phyloP scores from a whole-genome alignment of 2,113 vertebrate genomes.

The Kryptolebias marmoratus region DNA sequence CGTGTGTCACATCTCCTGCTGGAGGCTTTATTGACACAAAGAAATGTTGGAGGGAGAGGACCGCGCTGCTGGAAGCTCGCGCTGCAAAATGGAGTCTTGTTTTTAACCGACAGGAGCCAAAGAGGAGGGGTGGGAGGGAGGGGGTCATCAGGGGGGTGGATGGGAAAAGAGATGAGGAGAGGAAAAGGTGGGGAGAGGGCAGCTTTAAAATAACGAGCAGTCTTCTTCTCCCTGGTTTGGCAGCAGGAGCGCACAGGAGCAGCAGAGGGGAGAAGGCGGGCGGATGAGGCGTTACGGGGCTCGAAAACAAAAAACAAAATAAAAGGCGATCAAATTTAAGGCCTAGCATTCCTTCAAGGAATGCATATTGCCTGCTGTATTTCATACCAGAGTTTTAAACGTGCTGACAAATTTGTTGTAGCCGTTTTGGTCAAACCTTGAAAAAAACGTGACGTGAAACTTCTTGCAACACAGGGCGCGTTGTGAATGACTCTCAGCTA shows the following conservation, averaged over 20 bases:
- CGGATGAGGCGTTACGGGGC: not conserved
- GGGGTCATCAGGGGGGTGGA: conserved; percentile 6
- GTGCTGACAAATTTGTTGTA: too few relatives aligned
- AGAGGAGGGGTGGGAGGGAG: not conserved
- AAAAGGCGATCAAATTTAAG: not conserved
- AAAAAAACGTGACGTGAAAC: too few relatives aligned
- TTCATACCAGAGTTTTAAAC: too few relatives aligned
- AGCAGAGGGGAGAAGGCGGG: conserved; percentile 10
- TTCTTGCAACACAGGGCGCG: too few relatives aligned
- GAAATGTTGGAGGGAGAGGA: conserved; percentile 35
- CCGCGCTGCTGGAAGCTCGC: conserved; percentile 36
- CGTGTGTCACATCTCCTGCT: conserved; percentile 17
- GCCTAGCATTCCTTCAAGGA: too few relatives aligned
- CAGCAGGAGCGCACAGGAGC: conserved; percentile 27
- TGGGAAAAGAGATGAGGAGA: not conserved
- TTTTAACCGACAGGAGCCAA: conserved; percentile 50
- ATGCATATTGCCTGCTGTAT: too few relatives aligned
- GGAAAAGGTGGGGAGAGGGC: conserved; percentile 6
- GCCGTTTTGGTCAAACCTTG: too few relatives aligned
- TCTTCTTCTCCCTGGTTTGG: conserved; percentile 38
- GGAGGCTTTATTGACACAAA: conserved; percentile 42
- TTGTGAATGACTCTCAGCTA: too few relatives aligned
- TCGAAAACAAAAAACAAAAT: not conserved
- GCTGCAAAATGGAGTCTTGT: conserved; percentile 68
- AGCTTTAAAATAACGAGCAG: conserved; percentile 67